phyloP scores from a whole-genome alignment of 2,113 vertebrate species.

The Emydocephalus ijimae region DNA sequence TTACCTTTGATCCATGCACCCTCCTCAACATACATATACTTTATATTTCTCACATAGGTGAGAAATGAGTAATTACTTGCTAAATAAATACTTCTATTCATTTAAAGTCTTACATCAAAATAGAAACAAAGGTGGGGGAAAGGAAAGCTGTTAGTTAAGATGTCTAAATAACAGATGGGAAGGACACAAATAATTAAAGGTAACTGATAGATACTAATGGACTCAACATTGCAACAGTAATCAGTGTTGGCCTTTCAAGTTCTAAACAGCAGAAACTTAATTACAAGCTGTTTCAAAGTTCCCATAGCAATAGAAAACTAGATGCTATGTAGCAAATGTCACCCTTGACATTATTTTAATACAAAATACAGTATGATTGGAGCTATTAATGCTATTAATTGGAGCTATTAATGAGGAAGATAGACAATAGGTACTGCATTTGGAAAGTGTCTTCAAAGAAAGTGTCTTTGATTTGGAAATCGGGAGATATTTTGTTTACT shows the following conservation, averaged over 20 bases:
- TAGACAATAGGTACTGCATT: background rate
- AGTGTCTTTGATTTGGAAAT: background rate
- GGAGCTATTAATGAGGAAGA: background rate
- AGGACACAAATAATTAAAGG: background rate
- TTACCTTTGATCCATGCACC: background rate
- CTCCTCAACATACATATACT: background rate
- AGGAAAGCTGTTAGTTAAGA: background rate
- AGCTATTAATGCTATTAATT: background rate
- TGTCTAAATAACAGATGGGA: background rate
- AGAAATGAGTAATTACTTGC: background rate
- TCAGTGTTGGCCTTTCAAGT: background rate
- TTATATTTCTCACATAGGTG: too few species aligned
- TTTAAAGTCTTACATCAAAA: conserved; percentile 23
- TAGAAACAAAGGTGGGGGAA: background rate
- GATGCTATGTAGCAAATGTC: background rate
- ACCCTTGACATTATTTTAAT: background rate
- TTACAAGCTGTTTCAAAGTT: background rate
- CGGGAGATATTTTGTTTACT: background rate
- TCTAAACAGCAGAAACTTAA: background rate
- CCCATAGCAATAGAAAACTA: background rate
- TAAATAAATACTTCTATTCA: background rate
- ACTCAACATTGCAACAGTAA: background rate
- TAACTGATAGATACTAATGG: background rate
- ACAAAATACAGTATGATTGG: background rate
- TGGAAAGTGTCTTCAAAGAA: background rate